A percentile compares a stretch with the other conserved stretches of the same genome.
phyloP scores from a whole-genome alignment of 1,140 invertebrate species.

The Drosophila repleta region DNA sequence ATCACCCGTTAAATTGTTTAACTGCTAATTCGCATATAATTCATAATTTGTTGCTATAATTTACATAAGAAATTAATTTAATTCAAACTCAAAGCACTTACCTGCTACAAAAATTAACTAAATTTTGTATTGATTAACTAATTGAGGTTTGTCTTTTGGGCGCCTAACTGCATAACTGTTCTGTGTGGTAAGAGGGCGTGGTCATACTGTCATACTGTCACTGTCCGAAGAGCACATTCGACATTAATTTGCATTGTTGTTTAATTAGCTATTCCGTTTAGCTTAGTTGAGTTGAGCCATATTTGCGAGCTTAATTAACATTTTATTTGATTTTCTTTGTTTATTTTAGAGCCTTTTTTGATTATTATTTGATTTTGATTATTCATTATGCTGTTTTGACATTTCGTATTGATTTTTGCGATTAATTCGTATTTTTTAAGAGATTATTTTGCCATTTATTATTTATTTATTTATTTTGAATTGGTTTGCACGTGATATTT shows the following conservation, averaged over 20 bases:
- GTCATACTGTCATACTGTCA: conserved; percentile 32
- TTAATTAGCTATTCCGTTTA: conserved; percentile 43
- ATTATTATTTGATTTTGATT: conserved; percentile 51
- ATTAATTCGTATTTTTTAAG: conserved; percentile 17
- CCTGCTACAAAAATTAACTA: conserved; percentile 63
- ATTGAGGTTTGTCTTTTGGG: conserved; percentile 17
- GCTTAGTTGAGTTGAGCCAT: conserved; percentile 36
- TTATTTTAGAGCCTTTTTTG: conserved; percentile 29
- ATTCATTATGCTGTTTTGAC: conserved; percentile 36
- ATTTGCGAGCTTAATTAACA: conserved; percentile 43
- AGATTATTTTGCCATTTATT: conserved; percentile 24
- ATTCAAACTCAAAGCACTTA: conserved; percentile 48
- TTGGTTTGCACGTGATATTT: conserved; percentile 19
- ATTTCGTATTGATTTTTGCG: conserved; percentile 18
- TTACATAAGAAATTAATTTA: conserved; percentile 52
- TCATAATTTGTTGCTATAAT: conserved; percentile 46
- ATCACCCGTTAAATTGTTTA: conserved; percentile 77
- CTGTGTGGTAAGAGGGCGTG: conserved; percentile 1
- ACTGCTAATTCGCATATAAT: conserved; percentile 65
- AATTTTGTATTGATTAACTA: conserved; percentile 58
- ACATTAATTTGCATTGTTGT: conserved; percentile 45
- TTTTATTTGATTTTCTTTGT: conserved; percentile 18
- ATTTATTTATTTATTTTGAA: conserved; percentile 14
- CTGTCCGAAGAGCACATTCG: conserved; percentile 39
- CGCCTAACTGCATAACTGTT: conserved; percentile 14